Evolutionary conservation across 2,797 vertebrate species (phyloP).

Genomic region (Potorous gilbertii): DNA sequence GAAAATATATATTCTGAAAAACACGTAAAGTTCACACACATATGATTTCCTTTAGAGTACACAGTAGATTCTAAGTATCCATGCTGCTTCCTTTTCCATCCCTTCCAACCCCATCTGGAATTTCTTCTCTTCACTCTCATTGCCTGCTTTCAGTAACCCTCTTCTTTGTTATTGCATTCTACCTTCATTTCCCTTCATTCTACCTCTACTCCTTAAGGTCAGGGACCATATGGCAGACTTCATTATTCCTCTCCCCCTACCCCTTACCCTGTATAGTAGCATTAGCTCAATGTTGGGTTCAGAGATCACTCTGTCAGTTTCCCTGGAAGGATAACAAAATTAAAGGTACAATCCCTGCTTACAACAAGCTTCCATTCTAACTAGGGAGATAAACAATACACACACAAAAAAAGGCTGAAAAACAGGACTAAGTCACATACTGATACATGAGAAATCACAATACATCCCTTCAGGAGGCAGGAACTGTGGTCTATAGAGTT

Average conservation of each 20-base stretch:
- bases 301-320: constrained; percentile 5
- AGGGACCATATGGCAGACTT: not conserved
- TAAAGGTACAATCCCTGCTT: constrained; percentile 13
- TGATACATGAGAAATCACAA: not conserved
- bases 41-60: not conserved
- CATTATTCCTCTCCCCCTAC: not conserved
- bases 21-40: not conserved
- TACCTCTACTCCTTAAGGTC: not conserved
- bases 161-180: not conserved
- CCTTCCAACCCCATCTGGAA: not conserved
- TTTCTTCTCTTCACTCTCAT: not conserved
- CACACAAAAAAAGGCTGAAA: not conserved
- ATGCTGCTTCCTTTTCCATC: not conserved
- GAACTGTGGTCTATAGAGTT: not conserved
- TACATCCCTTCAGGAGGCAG: constrained; percentile 3
- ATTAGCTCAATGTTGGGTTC: not conserved
- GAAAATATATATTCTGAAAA: not conserved
- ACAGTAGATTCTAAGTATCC: not conserved
- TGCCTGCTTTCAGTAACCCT: not conserved
- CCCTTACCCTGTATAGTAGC: not conserved
- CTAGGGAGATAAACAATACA: not conserved
- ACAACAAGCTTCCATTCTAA: constrained; percentile 28
- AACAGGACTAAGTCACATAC: not conserved
- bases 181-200: not conserved
- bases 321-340: not conserved